Conservation (phyloP, 2,888 invertebrate species). For the Meta bourneti region DNA sequence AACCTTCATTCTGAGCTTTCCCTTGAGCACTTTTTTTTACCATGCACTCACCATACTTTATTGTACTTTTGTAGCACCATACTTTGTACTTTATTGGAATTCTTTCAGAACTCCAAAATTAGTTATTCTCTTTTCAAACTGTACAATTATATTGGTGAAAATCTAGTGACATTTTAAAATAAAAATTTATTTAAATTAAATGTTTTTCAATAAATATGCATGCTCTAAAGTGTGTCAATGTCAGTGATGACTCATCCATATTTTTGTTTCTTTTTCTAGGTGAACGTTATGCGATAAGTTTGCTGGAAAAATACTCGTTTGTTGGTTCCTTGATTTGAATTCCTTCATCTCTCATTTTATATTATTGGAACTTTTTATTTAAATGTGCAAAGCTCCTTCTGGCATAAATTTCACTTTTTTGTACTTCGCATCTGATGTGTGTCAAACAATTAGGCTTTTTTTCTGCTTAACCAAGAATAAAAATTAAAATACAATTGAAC, state of each 20-base stretch:
- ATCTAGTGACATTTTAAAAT: not conserved
- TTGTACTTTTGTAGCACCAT: no score
- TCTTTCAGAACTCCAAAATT: no score
- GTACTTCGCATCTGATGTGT: not conserved
- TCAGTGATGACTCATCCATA: no score
- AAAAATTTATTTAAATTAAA: not conserved
- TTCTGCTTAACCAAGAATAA: not conserved
- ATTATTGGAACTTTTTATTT: not conserved
- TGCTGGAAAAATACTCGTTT: not conserved
- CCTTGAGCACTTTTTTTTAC: no score
- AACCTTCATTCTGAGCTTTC: no score
- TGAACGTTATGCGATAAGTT: constrained; percentile 50
- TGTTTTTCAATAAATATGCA: not conserved
- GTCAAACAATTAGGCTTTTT: not conserved
- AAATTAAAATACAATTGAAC: not conserved
- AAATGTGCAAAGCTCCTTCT: not conserved
- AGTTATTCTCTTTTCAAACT: no score
- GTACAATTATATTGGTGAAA: not conserved
- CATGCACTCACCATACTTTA: no score
- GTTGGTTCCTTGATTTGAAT: not conserved
- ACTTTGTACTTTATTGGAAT: no score
- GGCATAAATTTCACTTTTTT: not conserved
- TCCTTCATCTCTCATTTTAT: not conserved
- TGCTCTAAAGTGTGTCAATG: no score
- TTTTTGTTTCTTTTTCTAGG: constrained; percentile 13